Conservation (phyloP, 2,113 vertebrate genomes). For the Forbesichthys agassizii region DNA sequence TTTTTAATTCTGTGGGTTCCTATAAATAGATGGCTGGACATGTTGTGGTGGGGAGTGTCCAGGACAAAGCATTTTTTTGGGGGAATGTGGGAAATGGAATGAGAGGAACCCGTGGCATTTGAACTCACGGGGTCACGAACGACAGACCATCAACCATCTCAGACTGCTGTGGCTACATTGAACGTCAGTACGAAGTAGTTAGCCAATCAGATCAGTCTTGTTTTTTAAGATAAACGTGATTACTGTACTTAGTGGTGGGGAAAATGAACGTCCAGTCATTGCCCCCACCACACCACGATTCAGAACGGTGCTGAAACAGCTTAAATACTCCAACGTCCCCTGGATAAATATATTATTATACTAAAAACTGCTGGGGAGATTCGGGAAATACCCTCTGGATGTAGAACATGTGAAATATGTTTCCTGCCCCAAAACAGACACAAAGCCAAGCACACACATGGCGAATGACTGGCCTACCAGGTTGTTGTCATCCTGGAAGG, state of each 20-base stretch:
- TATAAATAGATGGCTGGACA: slow-evolving; percentile 44
- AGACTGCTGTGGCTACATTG: neutral
- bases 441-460: neutral
- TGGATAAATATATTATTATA: neutral
- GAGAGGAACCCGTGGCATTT: slow-evolving; percentile 62
- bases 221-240: no score
- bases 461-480: slow-evolving; percentile 78
- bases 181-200: neutral
- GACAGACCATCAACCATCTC: slow-evolving; percentile 25
- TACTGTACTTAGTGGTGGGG: slow-evolving; percentile 21
- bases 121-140: slow-evolving; percentile 47
- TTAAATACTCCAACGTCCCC: neutral
- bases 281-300: neutral
- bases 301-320: neutral
- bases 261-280: slow-evolving; percentile 34
- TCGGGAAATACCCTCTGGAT: neutral
- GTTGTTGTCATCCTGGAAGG: slow-evolving; percentile 98
- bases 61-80: slow-evolving; percentile 51
- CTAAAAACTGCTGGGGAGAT: neutral
- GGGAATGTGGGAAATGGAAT: slow-evolving; percentile 67
- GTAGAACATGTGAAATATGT: no score
- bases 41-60: slow-evolving; percentile 46
- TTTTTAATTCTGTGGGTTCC: slow-evolving; percentile 30
- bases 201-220: neutral
- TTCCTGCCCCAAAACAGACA: neutral